phyloP scores from a whole-genome alignment of 2,797 vertebrate genomes.

The Trachurus trachurus region DNA sequence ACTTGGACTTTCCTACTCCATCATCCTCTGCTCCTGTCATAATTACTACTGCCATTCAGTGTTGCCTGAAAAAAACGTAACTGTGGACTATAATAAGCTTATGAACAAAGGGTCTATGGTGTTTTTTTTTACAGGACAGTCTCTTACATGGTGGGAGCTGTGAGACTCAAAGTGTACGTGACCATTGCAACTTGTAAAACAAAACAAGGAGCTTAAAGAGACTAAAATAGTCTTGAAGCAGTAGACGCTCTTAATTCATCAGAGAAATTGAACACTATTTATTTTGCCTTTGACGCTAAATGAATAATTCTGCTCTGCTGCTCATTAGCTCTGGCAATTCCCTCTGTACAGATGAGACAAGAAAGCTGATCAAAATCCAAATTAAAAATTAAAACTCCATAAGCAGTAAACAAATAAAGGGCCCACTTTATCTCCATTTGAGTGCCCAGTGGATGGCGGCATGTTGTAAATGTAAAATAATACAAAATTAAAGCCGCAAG shows the following conservation, averaged over 20 bases:
- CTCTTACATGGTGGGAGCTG: background rate
- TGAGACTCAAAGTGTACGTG: background rate
- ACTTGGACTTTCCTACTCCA: too few species aligned
- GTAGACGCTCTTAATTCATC: conserved; percentile 69
- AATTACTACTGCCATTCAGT: too few species aligned
- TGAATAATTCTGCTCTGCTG: conserved; percentile 71
- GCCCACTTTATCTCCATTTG: conserved; percentile 43
- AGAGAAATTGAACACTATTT: conserved; percentile 81
- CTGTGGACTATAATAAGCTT: too few species aligned
- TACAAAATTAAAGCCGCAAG: too few species aligned
- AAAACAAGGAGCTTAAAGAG: background rate
- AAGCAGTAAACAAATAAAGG: conserved; percentile 56
- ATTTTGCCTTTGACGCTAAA: conserved; percentile 72
- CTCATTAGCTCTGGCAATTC: conserved; percentile 81
- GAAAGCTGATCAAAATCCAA: conserved; percentile 75
- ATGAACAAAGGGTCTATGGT: too few species aligned
- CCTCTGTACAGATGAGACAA: conserved; percentile 67
- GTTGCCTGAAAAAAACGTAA: too few species aligned
- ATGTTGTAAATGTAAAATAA: background rate
- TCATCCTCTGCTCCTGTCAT: too few species aligned
- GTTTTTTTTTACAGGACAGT: too few species aligned
- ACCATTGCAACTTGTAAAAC: background rate
- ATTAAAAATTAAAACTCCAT: conserved; percentile 77
- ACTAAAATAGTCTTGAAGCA: conserved; percentile 31
- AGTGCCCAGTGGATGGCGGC: conserved; percentile 6